Evolutionary conservation across 2,888 invertebrate species (phyloP), one percentile per base, ranked within the genome.

Genomic region (Patella caerulea): DNA sequence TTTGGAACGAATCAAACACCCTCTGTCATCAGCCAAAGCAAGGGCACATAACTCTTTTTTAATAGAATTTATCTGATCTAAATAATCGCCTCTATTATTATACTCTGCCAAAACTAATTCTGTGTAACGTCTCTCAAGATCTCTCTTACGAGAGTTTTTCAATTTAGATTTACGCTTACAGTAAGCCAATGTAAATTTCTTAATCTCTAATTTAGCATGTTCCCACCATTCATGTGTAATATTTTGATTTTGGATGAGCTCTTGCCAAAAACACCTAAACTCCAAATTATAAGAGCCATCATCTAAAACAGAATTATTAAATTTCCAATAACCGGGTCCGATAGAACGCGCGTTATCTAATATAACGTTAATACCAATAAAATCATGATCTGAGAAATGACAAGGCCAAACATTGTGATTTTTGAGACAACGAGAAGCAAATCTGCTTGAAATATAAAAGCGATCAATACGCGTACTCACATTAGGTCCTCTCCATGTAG

Each of bases 21-120:
- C 55, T 55, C 55, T 12, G 55, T 55, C 55, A 12, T 12, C 17
- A 55, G 55, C 55, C 55, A 55, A 55, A 15, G 55, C 55, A 17
- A 55, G 55, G 17, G 12, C 55, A 55, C 17, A 3, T 55, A 29
- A 29, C 29, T 29, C 29, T 29, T 29, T 29, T 29, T 29, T 29
- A 55, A 55, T 55, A 15, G 14, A 12, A 55, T 55, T 17, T 15
- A 55, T 55, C 17, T 55, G 55, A 15, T 65, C 56, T 72, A 5
- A 75, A 56, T 54, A 72, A 71, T 17, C 65, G 74, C 70, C 73
- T 73, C 24, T 73, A 65, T n/a, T 75, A 9, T 34, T 75, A 70
- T 24, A 69, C 17, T n/a, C 34, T 17, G 11, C 65, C 72, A 34
- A 74, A 75, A 34, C 55, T 78, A 45, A 69, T 69, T 29, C 78